phyloP scores from a whole-genome alignment of 2,797 vertebrate species.

The Acropternis orthonyx region DNA sequence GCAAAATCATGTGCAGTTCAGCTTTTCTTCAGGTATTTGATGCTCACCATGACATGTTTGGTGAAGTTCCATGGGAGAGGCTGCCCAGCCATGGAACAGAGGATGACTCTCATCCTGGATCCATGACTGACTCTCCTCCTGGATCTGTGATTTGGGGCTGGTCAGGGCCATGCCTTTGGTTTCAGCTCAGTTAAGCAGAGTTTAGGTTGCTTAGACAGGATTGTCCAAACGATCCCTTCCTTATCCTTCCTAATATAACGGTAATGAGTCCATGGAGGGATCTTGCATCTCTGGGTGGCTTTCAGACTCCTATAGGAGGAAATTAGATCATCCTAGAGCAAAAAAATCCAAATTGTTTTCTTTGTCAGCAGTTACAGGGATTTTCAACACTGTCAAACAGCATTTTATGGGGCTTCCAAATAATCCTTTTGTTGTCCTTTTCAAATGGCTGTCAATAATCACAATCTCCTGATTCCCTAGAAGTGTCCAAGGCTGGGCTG shows the following conservation, averaged over 20 bases:
- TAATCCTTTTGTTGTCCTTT: background rate
- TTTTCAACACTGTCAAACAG: background rate
- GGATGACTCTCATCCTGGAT: background rate
- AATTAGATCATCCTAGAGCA: background rate
- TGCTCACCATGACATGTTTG: accelerated
- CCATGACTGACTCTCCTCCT: background rate
- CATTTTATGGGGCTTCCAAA: background rate
- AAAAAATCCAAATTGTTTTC: background rate
- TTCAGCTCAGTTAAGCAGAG: background rate
- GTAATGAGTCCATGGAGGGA: background rate
- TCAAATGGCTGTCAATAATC: background rate
- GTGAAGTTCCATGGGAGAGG: background rate
- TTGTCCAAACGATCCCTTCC: background rate
- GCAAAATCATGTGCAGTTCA: background rate
- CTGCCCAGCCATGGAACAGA: background rate
- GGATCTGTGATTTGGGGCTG: background rate
- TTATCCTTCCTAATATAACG: background rate
- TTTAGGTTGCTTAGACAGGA: background rate
- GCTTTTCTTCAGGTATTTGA: background rate
- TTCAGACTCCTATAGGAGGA: background rate
- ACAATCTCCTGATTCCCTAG: background rate
- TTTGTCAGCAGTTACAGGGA: background rate
- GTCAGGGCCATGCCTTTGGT: background rate
- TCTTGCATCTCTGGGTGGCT: background rate
- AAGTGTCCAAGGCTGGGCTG: background rate